Evolutionary conservation across 2,113 vertebrate genomes (phyloP).

Genomic region (Rhinopomastus cyanomelas): DNA sequence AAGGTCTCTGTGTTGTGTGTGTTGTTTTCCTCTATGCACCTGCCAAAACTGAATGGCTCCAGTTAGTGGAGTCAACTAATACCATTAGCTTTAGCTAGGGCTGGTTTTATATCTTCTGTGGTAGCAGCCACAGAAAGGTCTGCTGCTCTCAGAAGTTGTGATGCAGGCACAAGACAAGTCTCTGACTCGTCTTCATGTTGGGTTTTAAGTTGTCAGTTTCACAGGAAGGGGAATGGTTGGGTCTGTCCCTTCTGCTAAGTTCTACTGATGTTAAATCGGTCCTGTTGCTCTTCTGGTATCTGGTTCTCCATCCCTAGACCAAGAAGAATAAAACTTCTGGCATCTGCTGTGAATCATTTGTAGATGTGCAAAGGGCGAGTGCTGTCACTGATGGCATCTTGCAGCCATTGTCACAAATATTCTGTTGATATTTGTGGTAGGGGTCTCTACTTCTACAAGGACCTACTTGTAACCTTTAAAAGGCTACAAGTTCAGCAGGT

Average conservation of each 20-base stretch:
- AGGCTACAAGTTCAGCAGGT: neutral
- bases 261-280: neutral
- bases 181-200: neutral
- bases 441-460: neutral
- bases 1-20: neutral
- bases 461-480: neutral
- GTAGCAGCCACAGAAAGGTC: neutral
- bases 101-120: neutral
- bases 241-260: neutral
- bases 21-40: neutral
- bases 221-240: neutral
- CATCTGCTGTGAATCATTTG: neutral
- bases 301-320: neutral
- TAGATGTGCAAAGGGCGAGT: neutral
- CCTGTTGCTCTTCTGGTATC: neutral
- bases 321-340: neutral
- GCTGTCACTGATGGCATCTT: neutral
- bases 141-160: neutral
- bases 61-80: neutral
- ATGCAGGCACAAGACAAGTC: neutral
- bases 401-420: neutral
- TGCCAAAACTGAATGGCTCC: neutral
- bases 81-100: neutral
- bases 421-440: neutral
- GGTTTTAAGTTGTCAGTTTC: neutral